These are phyloP conservation scores for Papilio gigon DNA, from an alignment of 2,888 invertebrate species.

Conservation along the genomic window DNA sequence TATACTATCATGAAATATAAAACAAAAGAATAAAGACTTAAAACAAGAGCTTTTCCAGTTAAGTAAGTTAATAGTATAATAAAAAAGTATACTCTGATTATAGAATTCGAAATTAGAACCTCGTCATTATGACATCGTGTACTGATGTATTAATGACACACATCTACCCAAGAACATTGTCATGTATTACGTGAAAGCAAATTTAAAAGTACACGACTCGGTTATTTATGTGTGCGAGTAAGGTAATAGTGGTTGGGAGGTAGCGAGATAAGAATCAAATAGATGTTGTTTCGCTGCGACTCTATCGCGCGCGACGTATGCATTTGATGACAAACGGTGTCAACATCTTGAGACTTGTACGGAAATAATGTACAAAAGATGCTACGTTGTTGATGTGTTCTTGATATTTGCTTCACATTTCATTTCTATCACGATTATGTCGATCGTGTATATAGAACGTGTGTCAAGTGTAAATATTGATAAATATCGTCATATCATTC, in stretches of 20 bases:
- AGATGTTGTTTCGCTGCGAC: slow-evolving; percentile 80
- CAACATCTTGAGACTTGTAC: slow-evolving; percentile 73
- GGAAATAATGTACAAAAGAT: slow-evolving; percentile 52
- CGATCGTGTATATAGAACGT: not conserved
- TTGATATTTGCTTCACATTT: slow-evolving; percentile 42
- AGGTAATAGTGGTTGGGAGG: slow-evolving; percentile 52
- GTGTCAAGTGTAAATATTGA: no score
- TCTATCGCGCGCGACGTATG: slow-evolving; percentile 71
- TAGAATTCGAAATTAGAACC: not conserved
- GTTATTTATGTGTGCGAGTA: slow-evolving; percentile 33
- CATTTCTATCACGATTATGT: slow-evolving; percentile 41
- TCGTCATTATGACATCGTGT: slow-evolving; percentile 41
- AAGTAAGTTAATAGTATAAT: not conserved
- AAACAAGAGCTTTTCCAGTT: slow-evolving; percentile 1
- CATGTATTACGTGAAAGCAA: slow-evolving; percentile 29
- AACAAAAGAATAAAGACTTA: not conserved
- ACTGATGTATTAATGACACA: slow-evolving; percentile 34
- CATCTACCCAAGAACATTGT: not conserved
- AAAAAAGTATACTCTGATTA: not conserved
- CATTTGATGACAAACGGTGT: slow-evolving; percentile 70
- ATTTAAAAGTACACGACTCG: slow-evolving; percentile 21
- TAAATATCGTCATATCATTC: no score
- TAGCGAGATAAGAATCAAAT: slow-evolving; percentile 80
- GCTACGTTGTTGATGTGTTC: slow-evolving; percentile 18
- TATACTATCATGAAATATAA: not conserved